Conservation (phyloP, 2,888 invertebrate genomes). For the Odontothrips loti region DNA sequence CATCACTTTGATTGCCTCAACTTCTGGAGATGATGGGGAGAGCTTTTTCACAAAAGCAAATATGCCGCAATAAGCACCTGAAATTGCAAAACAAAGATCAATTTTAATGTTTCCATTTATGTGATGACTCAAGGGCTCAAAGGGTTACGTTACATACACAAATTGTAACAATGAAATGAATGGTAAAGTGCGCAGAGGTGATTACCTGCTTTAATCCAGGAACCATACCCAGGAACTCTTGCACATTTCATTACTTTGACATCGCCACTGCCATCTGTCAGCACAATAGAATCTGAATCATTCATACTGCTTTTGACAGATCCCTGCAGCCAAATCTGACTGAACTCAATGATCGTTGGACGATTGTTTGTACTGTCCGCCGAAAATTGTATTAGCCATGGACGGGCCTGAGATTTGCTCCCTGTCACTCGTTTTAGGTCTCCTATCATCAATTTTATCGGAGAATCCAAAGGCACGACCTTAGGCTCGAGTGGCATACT, state of each 20-base stretch:
- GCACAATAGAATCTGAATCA: conserved; percentile 36
- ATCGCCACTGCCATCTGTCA: conserved; percentile 37
- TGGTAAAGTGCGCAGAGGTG: too few relatives aligned
- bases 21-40: background rate
- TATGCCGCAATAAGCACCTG: background rate
- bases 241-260: conserved; percentile 37
- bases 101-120: background rate
- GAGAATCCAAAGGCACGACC: background rate
- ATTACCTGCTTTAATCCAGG: conserved; percentile 33
- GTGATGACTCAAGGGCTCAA: too few relatives aligned
- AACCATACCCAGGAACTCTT: conserved; percentile 31
- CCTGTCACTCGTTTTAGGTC: background rate
- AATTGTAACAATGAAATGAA: background rate
- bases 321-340: conserved; percentile 1
- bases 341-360: background rate
- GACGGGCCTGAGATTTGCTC: background rate
- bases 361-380: background rate
- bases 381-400: background rate
- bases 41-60: background rate
- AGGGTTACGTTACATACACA: background rate
- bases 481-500: background rate
- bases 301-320: background rate
- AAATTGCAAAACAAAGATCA: background rate
- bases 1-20: background rate
- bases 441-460: background rate